Evolutionary conservation across 1,140 invertebrate genomes (phyloP).

Genomic region (Zaprionus camerounensis): DNA sequence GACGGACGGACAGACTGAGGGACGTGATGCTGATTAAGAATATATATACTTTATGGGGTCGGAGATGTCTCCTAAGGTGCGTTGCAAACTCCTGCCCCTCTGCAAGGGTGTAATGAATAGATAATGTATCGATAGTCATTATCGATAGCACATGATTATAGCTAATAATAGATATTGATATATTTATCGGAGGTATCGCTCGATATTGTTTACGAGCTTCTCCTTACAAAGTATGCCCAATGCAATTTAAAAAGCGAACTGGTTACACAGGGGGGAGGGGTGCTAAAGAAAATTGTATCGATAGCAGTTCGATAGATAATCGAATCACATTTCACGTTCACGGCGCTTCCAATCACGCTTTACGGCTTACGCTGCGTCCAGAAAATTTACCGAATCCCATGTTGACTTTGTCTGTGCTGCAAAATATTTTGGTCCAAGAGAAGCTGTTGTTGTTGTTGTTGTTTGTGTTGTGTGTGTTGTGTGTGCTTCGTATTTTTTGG

Average conservation of each 20-base stretch:
- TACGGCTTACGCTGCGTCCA: constrained; percentile 17
- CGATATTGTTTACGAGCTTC: neutral
- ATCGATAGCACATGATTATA: neutral
- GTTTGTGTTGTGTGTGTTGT: neutral
- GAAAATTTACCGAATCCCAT: constrained; percentile 38
- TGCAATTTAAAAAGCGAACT: too few relatives aligned
- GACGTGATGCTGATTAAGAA: too few relatives aligned
- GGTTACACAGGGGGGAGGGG: too few relatives aligned
- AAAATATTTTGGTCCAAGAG: constrained; percentile 43
- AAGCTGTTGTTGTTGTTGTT: constrained; percentile 16
- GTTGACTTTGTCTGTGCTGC: constrained; percentile 47
- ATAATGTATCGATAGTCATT: neutral
- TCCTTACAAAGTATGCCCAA: too few relatives aligned
- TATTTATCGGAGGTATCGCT: neutral
- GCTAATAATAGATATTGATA: too few relatives aligned
- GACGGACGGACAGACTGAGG: too few relatives aligned
- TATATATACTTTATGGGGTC: too few relatives aligned
- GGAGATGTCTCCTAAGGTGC: too few relatives aligned
- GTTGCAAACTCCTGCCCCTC: too few relatives aligned
- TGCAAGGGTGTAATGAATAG: too few relatives aligned
- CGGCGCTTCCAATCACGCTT: constrained; percentile 25
- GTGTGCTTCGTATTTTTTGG: constrained; percentile 43
- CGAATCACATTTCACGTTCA: constrained; percentile 15
- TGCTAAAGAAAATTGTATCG: neutral
- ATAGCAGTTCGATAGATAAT: neutral